Base-by-base conservation (phyloP, 2,888 invertebrate genomes). In the Gandaritis pyraliata region DNA sequence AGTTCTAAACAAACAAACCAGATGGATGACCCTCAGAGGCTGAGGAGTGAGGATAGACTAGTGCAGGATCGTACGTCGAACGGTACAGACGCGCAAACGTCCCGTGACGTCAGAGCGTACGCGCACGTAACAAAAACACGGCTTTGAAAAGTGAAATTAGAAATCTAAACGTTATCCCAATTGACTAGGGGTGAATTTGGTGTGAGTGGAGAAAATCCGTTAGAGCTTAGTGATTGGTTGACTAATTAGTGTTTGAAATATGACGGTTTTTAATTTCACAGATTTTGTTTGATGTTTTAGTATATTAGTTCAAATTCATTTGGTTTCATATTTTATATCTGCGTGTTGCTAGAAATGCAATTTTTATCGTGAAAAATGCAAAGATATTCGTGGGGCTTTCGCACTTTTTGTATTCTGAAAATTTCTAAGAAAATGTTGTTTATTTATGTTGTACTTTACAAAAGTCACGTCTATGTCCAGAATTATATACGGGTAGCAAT, bases 61-160 rank as follows among this genome's bases (percentile, higher is more conserved):
- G 86, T 86, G 66, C 72, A 68, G 68, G 76, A 70, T 72, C 70
- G 72, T 65, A 69, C 69, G 74, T 68, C 72, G 72, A 62, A 61
- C 73, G 74, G 59, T 64, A 59, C 72, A 65, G 72, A 76, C 78
- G 80, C 73, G 66, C 69, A 65, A 60, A 64, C 56, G 61, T 61
- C 49, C 23, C 36, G 66, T 78, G 71, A 77, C 74, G 75, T 76
- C 72, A 65, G 30, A 23, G 23, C 23, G 30, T 23, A 45, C 61
- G 47, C 36, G 47, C 30, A 47, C 29, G 2, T 30, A 47, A 47
- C 47, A 18, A 30, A 43, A 41, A 48, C 52, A 30, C 33, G 33
- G 13, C 33, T 23, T 48, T 29, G 56, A 66, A 61, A 51, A 46
- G 60, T 57, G 61, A 61, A 13, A 69, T 43, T 51, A 47, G 13